Evolutionary conservation across 2,113 vertebrate genomes (phyloP), one percentile per base, ranked within the genome.

Genomic region (Carlito syrichta): DNA sequence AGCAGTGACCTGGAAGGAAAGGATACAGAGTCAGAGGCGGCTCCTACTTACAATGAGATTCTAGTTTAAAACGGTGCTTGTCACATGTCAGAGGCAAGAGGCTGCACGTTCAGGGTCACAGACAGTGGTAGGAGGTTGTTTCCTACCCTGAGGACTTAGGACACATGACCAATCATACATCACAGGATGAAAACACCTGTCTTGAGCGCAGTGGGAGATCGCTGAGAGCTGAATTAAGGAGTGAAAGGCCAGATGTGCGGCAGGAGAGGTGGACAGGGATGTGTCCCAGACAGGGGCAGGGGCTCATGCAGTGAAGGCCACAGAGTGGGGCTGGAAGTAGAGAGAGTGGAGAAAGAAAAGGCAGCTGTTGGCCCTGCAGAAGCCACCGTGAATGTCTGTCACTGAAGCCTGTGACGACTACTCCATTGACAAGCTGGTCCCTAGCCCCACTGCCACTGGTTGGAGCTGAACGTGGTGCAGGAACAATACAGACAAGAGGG

Each of bases 1-100:
- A 95, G 99, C 99, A 43, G 99, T 99, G 58, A 99, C 99, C 99
- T 99, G 93, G 6, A 97, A 78, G 45, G n/a, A 77, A 76, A 77
- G 69, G 60, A 94, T 86, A 79, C 48, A 50, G 77, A 73, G 66
- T 98, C 73, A 98, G 96, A 63, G 17, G 38, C 25, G 52, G 62
- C 82, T 86, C 83, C 60, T 58, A 87, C 5, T 56, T 63, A 40
- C 50, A n/a, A 17, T 45, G 50, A 43, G 32, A 40, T 20, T 84
- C 54, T 43, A 66, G 66, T 56, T 81, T 87, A 38, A 54, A 94
- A 17, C 9, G 50, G 30, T 52, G 9, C 30, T 50, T 89, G 32
- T 54, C 50, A n/a, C 0, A 8, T 7, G 35, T 56, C 63, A 40
- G 35, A 95, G 68, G 74, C 52, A 38, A 52, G 45, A 38, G 62